Conservation (phyloP, 2,113 vertebrate genomes). For the Aegithalos caudatus region DNA sequence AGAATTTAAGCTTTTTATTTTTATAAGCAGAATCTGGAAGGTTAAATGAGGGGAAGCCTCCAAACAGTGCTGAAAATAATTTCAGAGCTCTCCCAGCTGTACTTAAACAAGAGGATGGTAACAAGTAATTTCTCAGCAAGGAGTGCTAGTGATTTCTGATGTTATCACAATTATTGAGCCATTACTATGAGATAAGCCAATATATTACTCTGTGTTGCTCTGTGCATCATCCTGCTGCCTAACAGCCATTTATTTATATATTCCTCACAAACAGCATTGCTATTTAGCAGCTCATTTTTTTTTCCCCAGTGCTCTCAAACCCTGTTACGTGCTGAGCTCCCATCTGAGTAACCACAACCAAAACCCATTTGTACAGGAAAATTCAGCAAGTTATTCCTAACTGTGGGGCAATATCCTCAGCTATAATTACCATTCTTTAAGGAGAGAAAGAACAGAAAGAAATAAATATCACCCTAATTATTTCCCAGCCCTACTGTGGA, state of each 20-base stretch:
- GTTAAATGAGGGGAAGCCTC: slow-evolving; percentile 43
- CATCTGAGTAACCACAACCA: not conserved
- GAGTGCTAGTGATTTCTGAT: slow-evolving; percentile 67
- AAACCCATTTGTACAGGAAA: not conserved
- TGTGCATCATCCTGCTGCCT: slow-evolving; percentile 57
- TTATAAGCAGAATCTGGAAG: not conserved
- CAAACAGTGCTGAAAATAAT: slow-evolving; percentile 40
- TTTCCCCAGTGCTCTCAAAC: slow-evolving; percentile 40
- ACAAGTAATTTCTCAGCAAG: slow-evolving; percentile 64
- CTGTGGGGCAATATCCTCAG: not conserved
- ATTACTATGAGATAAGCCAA: slow-evolving; percentile 66
- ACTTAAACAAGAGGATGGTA: slow-evolving; percentile 70
- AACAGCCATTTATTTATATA: slow-evolving; percentile 54
- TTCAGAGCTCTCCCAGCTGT: slow-evolving; percentile 56
- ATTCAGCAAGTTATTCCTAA: not conserved
- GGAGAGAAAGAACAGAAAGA: not conserved
- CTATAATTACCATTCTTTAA: not conserved
- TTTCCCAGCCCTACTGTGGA: not conserved
- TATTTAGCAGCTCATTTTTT: slow-evolving; percentile 57
- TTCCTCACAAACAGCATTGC: slow-evolving; percentile 44
- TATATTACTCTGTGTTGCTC: slow-evolving; percentile 40
- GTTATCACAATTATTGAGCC: slow-evolving; percentile 70
- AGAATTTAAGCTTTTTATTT: not conserved
- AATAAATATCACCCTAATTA: not conserved
- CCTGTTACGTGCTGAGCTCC: slow-evolving; percentile 29